Percentiles rank a stretch among this genome's conserved stretches.
Conservation (phyloP, 2,113 vertebrate species). For the Gavialis gangeticus region DNA sequence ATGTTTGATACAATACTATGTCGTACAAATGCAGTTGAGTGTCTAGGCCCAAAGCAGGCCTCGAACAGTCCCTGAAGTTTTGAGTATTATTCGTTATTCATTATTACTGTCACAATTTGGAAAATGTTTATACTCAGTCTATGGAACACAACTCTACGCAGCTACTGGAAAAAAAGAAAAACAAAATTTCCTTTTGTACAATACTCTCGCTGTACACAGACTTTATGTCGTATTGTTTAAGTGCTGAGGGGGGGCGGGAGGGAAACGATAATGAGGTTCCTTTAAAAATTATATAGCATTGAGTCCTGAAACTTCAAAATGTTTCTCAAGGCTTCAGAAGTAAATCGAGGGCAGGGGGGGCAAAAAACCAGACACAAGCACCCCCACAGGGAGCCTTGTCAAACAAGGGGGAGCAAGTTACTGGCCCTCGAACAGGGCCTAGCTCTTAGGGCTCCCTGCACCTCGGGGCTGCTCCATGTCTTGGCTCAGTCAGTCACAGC, state of each 20-base stretch:
- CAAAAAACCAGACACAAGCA: not conserved
- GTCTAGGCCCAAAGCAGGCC: slow-evolving; percentile 84
- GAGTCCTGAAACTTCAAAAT: slow-evolving; percentile 48
- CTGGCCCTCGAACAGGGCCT: not conserved
- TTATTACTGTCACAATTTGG: slow-evolving; percentile 91
- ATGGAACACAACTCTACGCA: slow-evolving; percentile 79
- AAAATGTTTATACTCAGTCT: slow-evolving; percentile 80
- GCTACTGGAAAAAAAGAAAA: slow-evolving; percentile 63
- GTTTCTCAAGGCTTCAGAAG: slow-evolving; percentile 50
- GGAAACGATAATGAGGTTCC: not conserved
- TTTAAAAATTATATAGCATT: not conserved
- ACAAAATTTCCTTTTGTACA: slow-evolving; percentile 79
- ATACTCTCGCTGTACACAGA: slow-evolving; percentile 90
- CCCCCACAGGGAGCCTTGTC: not conserved
- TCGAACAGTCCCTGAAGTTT: slow-evolving; percentile 95
- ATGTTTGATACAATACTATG: slow-evolving; percentile 94
- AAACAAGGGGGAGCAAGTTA: not conserved
- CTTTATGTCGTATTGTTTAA: slow-evolving; percentile 88
- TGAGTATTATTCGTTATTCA: slow-evolving; percentile 84
- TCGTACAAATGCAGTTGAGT: slow-evolving; percentile 92
- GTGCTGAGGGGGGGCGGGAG: slow-evolving; percentile 81
- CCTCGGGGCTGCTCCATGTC: not conserved
- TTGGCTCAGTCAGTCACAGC: not conserved
- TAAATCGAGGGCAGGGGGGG: not conserved
- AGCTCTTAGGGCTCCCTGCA: not conserved